These are phyloP conservation scores for Centroberyx gerrardi DNA, from an alignment of 2,797 vertebrate genomes.

Conservation along the genomic window DNA sequence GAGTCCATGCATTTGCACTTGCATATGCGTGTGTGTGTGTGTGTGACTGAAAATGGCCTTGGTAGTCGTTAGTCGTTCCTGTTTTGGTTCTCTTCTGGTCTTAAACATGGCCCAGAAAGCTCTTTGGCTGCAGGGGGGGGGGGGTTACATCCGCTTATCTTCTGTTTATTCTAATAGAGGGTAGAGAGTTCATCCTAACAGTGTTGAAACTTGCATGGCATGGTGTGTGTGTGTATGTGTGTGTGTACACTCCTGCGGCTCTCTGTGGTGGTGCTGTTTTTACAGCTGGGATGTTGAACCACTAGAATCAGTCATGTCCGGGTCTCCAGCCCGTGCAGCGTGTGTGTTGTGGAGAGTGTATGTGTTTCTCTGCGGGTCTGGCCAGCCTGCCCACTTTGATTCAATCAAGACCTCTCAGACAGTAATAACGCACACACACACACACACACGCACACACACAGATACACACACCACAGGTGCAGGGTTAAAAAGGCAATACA, in stretches of 20 bases:
- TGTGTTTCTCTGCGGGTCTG: slow-evolving; percentile 52
- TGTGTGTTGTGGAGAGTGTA: slow-evolving; percentile 49
- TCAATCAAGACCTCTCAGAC: slow-evolving; percentile 59
- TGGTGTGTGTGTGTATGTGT: slow-evolving; percentile 36
- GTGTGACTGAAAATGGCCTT: slow-evolving; percentile 50
- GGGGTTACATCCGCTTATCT: slow-evolving; percentile 46
- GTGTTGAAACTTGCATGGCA: slow-evolving; percentile 39
- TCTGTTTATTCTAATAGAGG: slow-evolving; percentile 48
- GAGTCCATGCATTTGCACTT: neutral
- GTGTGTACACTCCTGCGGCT: slow-evolving; percentile 39
- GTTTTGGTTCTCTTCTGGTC: slow-evolving; percentile 51
- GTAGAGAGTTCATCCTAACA: slow-evolving; percentile 56
- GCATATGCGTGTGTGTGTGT: slow-evolving; percentile 5
- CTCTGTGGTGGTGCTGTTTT: slow-evolving; percentile 68
- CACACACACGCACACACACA: slow-evolving; percentile 28
- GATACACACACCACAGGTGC: slow-evolving; percentile 57
- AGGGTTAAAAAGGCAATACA: slow-evolving; percentile 45
- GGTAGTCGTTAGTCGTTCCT: slow-evolving; percentile 54
- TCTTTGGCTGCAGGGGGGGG: neutral
- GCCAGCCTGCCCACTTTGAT: slow-evolving; percentile 56
- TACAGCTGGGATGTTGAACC: slow-evolving; percentile 75
- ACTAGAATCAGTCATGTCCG: slow-evolving; percentile 66
- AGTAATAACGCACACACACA: slow-evolving; percentile 39
- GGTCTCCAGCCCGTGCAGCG: slow-evolving; percentile 48
- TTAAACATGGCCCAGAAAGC: slow-evolving; percentile 58